Conservation (phyloP, 30 jellyfish, hydroid and myxozoan genomes). For the Aurelia coerulea region DNA sequence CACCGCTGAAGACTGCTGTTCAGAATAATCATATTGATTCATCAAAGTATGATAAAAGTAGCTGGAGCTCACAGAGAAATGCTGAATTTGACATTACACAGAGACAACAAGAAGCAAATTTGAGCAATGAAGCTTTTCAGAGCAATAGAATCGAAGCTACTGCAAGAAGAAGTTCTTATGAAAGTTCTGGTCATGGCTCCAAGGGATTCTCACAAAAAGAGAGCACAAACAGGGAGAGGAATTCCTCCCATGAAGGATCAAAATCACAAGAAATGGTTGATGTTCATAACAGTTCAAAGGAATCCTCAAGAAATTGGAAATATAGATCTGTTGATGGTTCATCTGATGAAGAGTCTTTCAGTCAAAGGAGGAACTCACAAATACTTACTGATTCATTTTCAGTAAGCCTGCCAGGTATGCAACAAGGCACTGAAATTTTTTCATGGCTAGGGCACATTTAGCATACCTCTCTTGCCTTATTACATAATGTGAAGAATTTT, state of each 20-base stretch:
- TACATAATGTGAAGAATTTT: no score
- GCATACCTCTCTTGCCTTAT: no score
- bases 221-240: background rate
- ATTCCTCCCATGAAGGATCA: background rate
- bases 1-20: no score
- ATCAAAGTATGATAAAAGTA: no score
- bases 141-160: no score
- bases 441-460: no score
- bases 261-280: slow-evolving; percentile 7
- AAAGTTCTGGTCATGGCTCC: background rate
- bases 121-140: no score
- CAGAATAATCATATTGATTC: no score
- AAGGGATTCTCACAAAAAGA: background rate
- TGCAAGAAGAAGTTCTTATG: no score
- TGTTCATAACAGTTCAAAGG: background rate
- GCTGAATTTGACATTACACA: no score
- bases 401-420: slow-evolving; percentile 19
- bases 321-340: slow-evolving; percentile 32
- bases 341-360: slow-evolving; percentile 23
- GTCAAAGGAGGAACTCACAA: background rate
- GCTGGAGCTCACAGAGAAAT: no score
- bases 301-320: slow-evolving; percentile 37
- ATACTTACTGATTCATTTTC: slow-evolving; percentile 30
- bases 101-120: no score
- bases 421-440: background rate